A percentile compares a stretch with the other conserved stretches of the same genome.
These are phyloP conservation scores for Onychomys torridus DNA, from an alignment of 2,797 vertebrate genomes.

Conservation along the genomic window DNA sequence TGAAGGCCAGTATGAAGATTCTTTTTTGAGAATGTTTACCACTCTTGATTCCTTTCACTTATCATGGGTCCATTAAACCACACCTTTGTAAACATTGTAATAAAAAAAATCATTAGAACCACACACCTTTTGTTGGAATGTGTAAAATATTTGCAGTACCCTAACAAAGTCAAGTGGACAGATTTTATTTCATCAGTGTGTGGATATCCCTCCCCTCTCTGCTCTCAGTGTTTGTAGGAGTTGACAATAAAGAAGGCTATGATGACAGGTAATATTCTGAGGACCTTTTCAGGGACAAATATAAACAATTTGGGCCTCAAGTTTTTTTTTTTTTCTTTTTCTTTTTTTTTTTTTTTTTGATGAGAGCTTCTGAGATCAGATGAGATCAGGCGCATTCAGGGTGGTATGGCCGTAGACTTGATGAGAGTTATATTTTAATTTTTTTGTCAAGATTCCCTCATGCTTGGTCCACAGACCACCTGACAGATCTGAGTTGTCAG, in stretches of 20 bases:
- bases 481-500: background rate
- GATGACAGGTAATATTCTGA: background rate
- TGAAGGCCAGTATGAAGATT: background rate
- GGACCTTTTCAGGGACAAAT: background rate
- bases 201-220: background rate
- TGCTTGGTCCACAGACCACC: background rate
- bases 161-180: background rate
- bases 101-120: conserved; percentile 23
- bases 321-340: background rate
- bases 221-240: background rate
- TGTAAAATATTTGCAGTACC: background rate
- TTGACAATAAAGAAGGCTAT: background rate
- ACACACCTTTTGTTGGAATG: conserved; percentile 4
- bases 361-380: too few species aligned
- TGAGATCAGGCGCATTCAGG: too few species aligned
- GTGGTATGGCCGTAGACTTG: too few species aligned
- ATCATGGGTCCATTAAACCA: conserved; percentile 36
- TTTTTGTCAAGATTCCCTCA: background rate
- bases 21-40: conserved; percentile 32
- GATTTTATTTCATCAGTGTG: background rate
- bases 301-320: background rate
- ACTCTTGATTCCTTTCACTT: background rate
- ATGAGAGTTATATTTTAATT: background rate
- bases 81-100: conserved; percentile 43
- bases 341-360: background rate